Conservation (phyloP, 2,113 vertebrate genomes). For the Phalacrocorax aristotelis region DNA sequence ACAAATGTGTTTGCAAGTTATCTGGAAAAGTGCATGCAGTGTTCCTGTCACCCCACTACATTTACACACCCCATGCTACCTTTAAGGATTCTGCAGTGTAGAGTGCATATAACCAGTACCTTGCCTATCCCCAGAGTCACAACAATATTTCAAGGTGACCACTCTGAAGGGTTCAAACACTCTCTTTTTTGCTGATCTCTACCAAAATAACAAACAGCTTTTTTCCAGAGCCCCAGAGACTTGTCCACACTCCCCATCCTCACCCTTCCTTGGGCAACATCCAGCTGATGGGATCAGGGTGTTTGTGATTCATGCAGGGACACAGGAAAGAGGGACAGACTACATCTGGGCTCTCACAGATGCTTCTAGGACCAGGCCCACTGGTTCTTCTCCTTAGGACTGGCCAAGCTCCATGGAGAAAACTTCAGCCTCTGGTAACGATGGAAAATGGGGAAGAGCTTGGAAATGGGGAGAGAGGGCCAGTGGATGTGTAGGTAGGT, state of each 20-base stretch:
- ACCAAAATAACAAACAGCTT: not conserved
- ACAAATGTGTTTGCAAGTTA: not conserved
- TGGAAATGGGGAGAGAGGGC: not conserved
- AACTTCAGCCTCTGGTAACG: not conserved
- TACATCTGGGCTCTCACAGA: not conserved
- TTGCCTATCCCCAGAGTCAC: not conserved
- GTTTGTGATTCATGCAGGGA: not conserved
- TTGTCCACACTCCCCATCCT: not conserved
- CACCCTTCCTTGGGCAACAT: not conserved
- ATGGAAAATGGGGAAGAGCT: not conserved
- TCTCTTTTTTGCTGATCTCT: not conserved
- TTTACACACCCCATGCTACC: not conserved
- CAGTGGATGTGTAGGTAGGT: not conserved
- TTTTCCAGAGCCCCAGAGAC: not conserved
- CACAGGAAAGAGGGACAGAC: not conserved
- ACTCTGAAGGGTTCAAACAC: not conserved
- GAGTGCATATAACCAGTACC: not conserved
- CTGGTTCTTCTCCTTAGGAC: not conserved
- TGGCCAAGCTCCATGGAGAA: not conserved
- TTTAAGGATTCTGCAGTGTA: not conserved
- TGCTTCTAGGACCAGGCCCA: not conserved
- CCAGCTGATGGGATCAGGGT: not conserved
- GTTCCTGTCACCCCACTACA: not conserved
- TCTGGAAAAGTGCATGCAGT: not conserved
- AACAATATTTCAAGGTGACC: not conserved